A percentile compares a stretch with the other conserved stretches of the same genome.
phyloP scores from a whole-genome alignment of 2,888 invertebrate genomes.

The Pollenia amentaria region DNA sequence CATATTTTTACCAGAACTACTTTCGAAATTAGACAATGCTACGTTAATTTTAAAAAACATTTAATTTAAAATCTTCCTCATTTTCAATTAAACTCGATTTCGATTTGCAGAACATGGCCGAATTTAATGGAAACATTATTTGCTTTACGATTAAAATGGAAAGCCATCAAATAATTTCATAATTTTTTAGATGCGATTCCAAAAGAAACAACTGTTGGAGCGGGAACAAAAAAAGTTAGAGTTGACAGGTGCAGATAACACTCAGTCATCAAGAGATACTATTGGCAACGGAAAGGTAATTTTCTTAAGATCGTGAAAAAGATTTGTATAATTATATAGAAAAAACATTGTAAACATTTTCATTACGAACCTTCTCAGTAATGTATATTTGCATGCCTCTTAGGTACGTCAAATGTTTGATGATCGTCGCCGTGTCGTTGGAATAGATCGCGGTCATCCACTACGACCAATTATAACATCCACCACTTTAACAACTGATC shows the following conservation, averaged over 20 bases:
- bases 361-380: too few species aligned
- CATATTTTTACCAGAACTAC: too few species aligned
- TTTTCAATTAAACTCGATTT: too few species aligned
- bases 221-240: slow-evolving; percentile 91
- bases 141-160: too few species aligned
- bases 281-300: slow-evolving; percentile 83
- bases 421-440: slow-evolving; percentile 90
- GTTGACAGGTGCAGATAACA: slow-evolving; percentile 85
- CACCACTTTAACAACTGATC: slow-evolving; percentile 65
- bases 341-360: too few species aligned
- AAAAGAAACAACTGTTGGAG: slow-evolving; percentile 92
- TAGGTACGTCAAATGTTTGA: slow-evolving; percentile 95
- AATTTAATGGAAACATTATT: too few species aligned
- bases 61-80: too few species aligned
- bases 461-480: slow-evolving; percentile 89
- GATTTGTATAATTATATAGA: neutral
- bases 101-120: too few species aligned
- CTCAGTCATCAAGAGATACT: slow-evolving; percentile 68
- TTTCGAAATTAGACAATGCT: too few species aligned
- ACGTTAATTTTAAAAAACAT: too few species aligned
- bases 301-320: neutral
- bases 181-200: slow-evolving; percentile 89
- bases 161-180: too few species aligned
- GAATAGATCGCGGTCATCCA: slow-evolving; percentile 93
- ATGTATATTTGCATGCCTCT: slow-evolving; percentile 10